Base-by-base conservation (phyloP, 1,140 invertebrate species). In the Drosophila varians region DNA sequence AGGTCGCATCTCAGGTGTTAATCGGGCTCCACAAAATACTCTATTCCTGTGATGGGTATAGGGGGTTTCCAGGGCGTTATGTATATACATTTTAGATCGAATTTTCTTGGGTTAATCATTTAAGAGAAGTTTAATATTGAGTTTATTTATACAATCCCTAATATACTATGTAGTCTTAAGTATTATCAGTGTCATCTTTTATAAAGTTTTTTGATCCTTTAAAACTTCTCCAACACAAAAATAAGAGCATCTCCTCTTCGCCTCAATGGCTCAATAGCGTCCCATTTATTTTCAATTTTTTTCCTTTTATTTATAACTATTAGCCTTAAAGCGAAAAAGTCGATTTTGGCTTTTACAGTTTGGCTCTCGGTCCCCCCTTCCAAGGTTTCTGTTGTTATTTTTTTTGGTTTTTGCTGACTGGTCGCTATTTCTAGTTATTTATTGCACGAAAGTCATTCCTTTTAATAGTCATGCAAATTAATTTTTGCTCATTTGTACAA, bases 401-500 rank as follows among this genome's bases (percentile, higher is more conserved):
- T 40, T 2, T 21, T 43, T 19, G 57, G 61, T 40, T 82, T 52
- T 64, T 60, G 73, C 52, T 64, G 64, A 11, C 28, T 26, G 54
- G 23, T 47, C 55, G 51, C 34, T 54, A 55, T 56, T 55, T 42
- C 16, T 18, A 42, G 79, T 84, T 84, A 84, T 84, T 84, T 84
- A 84, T 84, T 84, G 82, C 80, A 80, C 76, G 80, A 84, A 84
- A 84, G 80, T 80, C 80, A 84, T 86, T 86, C 80, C 62, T 82
- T 80, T 87, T 87, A 87, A 87, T 87, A 87, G 82, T 87, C 82
- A 87, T 87, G 82, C 82, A 87, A 87, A 87, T 87, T 87, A 87
- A 87, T 87, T 87, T 69, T 87, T 87, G 82, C 82, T 87, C 82
- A 87, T 87, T 90, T 90, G 87, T 90, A 80, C 79, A 89, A 90